These are phyloP conservation scores for Microplitis deprimator DNA, from an alignment of 2,888 invertebrate species.

Conservation along the genomic window DNA sequence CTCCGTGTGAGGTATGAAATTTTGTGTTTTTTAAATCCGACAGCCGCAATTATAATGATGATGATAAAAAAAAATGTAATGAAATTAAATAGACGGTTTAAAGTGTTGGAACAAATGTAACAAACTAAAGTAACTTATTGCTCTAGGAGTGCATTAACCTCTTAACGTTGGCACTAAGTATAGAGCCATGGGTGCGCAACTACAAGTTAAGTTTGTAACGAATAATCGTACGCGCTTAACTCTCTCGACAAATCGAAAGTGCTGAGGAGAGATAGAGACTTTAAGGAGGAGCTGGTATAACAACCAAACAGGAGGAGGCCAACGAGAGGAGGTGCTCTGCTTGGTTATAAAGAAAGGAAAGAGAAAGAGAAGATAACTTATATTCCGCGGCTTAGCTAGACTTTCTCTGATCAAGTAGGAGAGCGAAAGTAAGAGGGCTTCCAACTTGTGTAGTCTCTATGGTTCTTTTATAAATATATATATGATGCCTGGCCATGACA, in stretches of 20 bases:
- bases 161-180: slow-evolving; percentile 59
- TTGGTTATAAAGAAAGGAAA: slow-evolving; percentile 19
- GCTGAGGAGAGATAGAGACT: slow-evolving; percentile 44
- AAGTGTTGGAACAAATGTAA: not conserved
- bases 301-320: not conserved
- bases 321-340: not conserved
- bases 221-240: slow-evolving; percentile 35
- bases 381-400: slow-evolving; percentile 47
- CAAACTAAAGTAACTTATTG: slow-evolving; percentile 41
- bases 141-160: slow-evolving; percentile 70
- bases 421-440: slow-evolving; percentile 69
- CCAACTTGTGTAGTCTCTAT: slow-evolving; percentile 43
- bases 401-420: slow-evolving; percentile 63
- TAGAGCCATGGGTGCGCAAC: slow-evolving; percentile 50
- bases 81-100: not conserved
- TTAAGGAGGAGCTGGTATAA: slow-evolving; percentile 39
- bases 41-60: no score
- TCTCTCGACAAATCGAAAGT: slow-evolving; percentile 37
- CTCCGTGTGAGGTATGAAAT: no score
- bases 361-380: slow-evolving; percentile 25
- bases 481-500: slow-evolving; percentile 47
- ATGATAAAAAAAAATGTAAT: not conserved
- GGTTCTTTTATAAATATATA: not conserved
- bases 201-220: slow-evolving; percentile 46
- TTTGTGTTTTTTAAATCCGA: no score